These are phyloP conservation scores for Leucophenga varia DNA, from an alignment of 1,140 invertebrate genomes.

Conservation along the genomic window DNA sequence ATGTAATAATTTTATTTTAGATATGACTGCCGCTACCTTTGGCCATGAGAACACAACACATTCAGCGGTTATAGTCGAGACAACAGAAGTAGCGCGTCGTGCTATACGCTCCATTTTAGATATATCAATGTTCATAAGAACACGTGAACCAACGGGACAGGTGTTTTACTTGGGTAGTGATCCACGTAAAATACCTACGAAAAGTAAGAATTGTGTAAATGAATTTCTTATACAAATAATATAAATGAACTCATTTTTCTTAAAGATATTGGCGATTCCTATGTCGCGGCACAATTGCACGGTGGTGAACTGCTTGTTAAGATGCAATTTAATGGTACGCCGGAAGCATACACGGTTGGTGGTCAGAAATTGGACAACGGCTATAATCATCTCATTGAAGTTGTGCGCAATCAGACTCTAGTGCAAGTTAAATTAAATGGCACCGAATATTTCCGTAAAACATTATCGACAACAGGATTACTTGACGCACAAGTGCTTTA, in stretches of 20 bases:
- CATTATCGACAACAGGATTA: conserved; percentile 65
- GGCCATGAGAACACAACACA: conserved; percentile 77
- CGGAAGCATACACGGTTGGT: conserved; percentile 77
- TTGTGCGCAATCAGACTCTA: conserved; percentile 74
- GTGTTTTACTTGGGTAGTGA: conserved; percentile 87
- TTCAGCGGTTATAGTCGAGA: conserved; percentile 73
- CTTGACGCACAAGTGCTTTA: conserved; percentile 81
- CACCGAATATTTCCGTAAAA: conserved; percentile 84
- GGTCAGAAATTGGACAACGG: conserved; percentile 84
- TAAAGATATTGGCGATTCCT: conserved; percentile 59
- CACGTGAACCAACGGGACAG: conserved; percentile 76
- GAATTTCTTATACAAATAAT: not conserved
- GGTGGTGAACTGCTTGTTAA: conserved; percentile 75
- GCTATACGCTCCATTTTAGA: conserved; percentile 78
- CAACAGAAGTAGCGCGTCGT: conserved; percentile 66
- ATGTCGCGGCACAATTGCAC: conserved; percentile 75
- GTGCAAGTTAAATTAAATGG: conserved; percentile 85
- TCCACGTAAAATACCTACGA: conserved; percentile 49
- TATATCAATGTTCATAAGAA: conserved; percentile 90
- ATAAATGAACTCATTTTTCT: not conserved
- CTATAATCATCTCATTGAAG: conserved; percentile 81
- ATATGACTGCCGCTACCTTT: conserved; percentile 87
- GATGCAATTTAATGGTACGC: conserved; percentile 78
- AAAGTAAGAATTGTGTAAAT: conserved; percentile 27
- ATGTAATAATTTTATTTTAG: conserved; percentile 54